Evolutionary conservation across 2,888 invertebrate genomes (phyloP), one percentile per base, ranked within the genome.

Genomic region (Ectemnius continuus): DNA sequence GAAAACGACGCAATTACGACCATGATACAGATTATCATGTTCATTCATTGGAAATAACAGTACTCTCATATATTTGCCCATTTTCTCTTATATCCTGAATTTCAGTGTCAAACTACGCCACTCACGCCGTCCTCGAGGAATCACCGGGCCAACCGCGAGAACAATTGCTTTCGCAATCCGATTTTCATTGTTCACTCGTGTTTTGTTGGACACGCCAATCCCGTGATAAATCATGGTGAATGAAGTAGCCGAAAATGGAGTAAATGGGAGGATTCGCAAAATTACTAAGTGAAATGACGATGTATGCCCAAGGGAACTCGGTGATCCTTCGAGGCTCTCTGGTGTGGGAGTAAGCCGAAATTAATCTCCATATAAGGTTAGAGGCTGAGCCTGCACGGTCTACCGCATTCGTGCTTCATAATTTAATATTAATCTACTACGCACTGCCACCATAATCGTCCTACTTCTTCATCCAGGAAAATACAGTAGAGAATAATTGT

Each of bases 351-450:
- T 72, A 77, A 69, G 65, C 70, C 67, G 77, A 84, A 84, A 78
- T 79, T 75, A 64, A 68, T 83, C 59, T 71, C 85, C 85, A 75
- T 85, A 85, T 85, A 85, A 85, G 85, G 85, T 85, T 85, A 85
- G 79, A 76, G 16, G 1, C 36, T 48, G 47, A 61, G 36, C 36
- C 36, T 36, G 36, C 36, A 36, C 36, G 36, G 6, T 36, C 36
- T 36, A 36, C 36, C 36, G 36, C 36, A 36, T 6, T 36, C 16
- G 45, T 52, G 60, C 46, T n/a, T 13, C 52, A 46, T 63, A 63
- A 48, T 14, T 46, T 18, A 36, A 58, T n/a, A 5, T 45, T 58
- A 36, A 23, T 11, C 46, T 70, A 20, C 61, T n/a, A 11, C 61
- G 11, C 11, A 36, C 8, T 36, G 5, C 6, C 36, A 36, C 11